Percentiles rank a stretch among this genome's conserved stretches.
These are phyloP conservation scores for Crotalus helleri DNA, from an alignment of 2,113 vertebrate genomes.

Conservation along the genomic window DNA sequence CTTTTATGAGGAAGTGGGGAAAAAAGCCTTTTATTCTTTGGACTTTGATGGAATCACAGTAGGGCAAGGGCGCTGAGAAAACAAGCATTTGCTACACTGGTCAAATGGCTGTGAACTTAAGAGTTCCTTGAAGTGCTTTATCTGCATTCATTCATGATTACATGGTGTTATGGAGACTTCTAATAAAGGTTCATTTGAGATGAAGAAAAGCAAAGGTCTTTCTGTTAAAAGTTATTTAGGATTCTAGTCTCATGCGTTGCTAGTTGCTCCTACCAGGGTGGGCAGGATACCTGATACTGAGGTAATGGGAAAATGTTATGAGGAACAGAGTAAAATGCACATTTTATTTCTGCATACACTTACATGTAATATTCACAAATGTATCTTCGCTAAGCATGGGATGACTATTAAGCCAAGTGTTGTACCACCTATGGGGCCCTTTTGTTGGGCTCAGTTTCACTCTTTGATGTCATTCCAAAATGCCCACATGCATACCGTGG, in stretches of 20 bases:
- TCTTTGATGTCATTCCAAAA: neutral
- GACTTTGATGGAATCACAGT: conserved; percentile 60
- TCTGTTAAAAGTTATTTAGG: conserved; percentile 19
- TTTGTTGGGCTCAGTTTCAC: neutral
- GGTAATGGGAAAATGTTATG: neutral
- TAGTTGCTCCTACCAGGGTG: neutral
- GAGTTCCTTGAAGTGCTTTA: conserved; percentile 47
- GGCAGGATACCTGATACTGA: neutral
- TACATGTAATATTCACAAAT: neutral
- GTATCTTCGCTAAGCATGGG: neutral
- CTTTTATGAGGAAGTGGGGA: conserved; percentile 51
- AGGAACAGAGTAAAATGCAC: neutral
- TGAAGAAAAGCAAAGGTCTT: conserved; percentile 19
- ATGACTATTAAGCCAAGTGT: neutral
- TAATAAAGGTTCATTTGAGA: conserved; percentile 25
- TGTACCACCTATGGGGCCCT: neutral
- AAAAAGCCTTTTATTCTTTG: conserved; percentile 44
- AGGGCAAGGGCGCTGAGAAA: conserved; percentile 53
- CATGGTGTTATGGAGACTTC: conserved; percentile 30
- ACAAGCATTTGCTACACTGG: conserved; percentile 50
- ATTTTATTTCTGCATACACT: neutral
- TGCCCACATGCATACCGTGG: neutral
- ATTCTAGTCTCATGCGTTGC: conserved; percentile 1
- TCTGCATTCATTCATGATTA: conserved; percentile 30
- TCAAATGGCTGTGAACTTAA: conserved; percentile 46